Evolutionary conservation across 1,140 invertebrate genomes (phyloP), one percentile per base, ranked within the genome.

Genomic region (Battus philenor): DNA sequence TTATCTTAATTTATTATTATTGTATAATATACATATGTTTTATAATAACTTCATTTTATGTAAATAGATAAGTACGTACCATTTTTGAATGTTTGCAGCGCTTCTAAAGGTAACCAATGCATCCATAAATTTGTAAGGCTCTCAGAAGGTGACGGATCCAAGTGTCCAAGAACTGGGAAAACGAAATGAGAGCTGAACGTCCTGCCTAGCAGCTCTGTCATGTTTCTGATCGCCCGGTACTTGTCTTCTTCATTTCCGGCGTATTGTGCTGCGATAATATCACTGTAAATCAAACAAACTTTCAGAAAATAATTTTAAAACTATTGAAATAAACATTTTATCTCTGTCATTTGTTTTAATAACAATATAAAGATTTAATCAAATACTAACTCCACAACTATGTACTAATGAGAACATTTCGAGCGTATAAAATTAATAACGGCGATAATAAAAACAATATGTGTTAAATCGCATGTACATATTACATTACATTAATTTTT

Each of bases 151-250:
- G 72, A 68, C 0, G 84, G 84, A 39, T 87, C 86, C 64, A 94
- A 90, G 69, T 94, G 93, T 1, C 94, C 94, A 27, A 96, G 79
- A 1, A 93, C 93, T 0, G 94, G 94, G 62, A 95, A 95, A 26
- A 96, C 92, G 72, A 95, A 95, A 69, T 94, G 93, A 3, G 91
- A 93, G 41, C 90, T 92, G 82, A 96, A 96, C 29, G 93, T 93
- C 64, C 90, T 90, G 6, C 90, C 88, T 27, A 95, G 86, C 15
- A 95, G 82, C 56, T 94, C 91, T 0, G 93, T 95, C 50, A 95
- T 88, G 74, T 95, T 95, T 62, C 93, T 90, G 49, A 95, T 79
- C 2, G 82, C 76, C 46, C 75, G 71, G 54, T 76, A 68, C 41
- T 69, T 68, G 7, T 74, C 60, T 0, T 82, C 70, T 30, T 78